Evolutionary conservation across 1,140 invertebrate species (phyloP).

Genomic region (Drosophila elegans): DNA sequence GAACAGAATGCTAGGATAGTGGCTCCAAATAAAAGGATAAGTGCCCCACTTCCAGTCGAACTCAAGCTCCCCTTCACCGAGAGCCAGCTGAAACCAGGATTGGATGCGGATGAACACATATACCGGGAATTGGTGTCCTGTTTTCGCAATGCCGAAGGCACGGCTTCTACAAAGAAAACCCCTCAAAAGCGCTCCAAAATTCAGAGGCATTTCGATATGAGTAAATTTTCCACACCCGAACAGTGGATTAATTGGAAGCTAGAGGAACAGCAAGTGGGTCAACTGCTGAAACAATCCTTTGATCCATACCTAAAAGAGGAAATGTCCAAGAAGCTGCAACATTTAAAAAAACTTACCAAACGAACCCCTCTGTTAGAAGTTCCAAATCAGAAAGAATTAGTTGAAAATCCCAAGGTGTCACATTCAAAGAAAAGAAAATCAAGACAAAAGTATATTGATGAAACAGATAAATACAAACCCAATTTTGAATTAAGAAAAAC

Average conservation of each 20-base stretch:
- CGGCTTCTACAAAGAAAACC: neutral
- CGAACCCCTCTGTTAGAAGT: neutral
- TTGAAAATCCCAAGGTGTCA: neutral
- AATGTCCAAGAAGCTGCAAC: neutral
- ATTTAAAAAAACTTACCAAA: conserved; percentile 1
- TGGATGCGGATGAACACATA: conserved; percentile 10
- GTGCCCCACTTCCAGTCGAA: neutral
- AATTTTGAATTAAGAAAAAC: neutral
- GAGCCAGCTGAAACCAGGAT: neutral
- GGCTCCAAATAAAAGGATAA: neutral
- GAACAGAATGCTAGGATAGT: conserved; percentile 33
- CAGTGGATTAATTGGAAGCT: conserved; percentile 7
- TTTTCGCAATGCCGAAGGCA: conserved; percentile 8
- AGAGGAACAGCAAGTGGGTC: neutral
- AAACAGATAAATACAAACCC: neutral
- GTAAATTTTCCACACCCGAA: neutral
- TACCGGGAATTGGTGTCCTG: conserved; percentile 41
- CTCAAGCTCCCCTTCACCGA: neutral
- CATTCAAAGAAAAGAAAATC: neutral
- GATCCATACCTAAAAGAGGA: conserved; percentile 14
- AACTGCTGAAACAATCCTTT: neutral
- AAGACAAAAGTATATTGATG: neutral
- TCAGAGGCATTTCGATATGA: neutral
- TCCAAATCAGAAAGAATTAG: neutral
- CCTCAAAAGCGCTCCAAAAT: neutral